These are phyloP conservation scores for Myripristis murdjan DNA, from an alignment of 2,797 vertebrate species.

Conservation along the genomic window DNA sequence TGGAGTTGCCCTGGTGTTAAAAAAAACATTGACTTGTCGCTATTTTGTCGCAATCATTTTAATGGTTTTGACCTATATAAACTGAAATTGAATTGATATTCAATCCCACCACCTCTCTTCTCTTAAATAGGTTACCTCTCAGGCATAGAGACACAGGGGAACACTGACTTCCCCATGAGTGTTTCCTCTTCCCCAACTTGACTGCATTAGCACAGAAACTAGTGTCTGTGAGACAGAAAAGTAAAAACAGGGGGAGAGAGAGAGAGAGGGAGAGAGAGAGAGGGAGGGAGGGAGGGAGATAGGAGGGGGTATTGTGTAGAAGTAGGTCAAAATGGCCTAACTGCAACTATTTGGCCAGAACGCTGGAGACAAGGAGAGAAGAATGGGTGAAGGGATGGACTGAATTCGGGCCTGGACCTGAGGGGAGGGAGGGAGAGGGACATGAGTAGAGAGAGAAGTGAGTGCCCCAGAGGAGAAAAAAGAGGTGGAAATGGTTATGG, in stretches of 20 bases:
- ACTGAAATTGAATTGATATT: constrained; percentile 59
- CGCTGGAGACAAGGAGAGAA: constrained; percentile 28
- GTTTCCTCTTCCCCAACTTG: constrained; percentile 57
- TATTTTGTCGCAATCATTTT: constrained; percentile 20
- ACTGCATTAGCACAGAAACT: constrained; percentile 59
- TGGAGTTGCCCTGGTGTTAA: too few relatives aligned
- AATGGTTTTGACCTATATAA: constrained; percentile 51
- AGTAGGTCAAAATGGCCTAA: constrained; percentile 77
- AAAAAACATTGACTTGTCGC: too few relatives aligned
- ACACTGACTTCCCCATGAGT: constrained; percentile 65
- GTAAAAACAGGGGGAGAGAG: constrained; percentile 19
- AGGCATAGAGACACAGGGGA: constrained; percentile 70
- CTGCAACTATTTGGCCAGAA: constrained; percentile 49
- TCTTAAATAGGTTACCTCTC: constrained; percentile 79
- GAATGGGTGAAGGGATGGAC: constrained; percentile 36
- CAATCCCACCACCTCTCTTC: constrained; percentile 40
- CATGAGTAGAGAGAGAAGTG: constrained; percentile 28
- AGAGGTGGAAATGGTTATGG: constrained; percentile 32
- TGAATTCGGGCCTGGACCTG: constrained; percentile 15
- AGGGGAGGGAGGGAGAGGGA: not conserved
- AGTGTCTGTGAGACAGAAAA: constrained; percentile 37
- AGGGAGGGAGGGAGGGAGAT: constrained; percentile 1
- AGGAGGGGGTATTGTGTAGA: constrained; percentile 66
- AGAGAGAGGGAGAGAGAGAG: not conserved
- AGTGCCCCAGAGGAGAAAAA: constrained; percentile 1